Base-by-base conservation (phyloP, 2,113 vertebrate genomes). In the Gasterosteus aculeatus region DNA sequence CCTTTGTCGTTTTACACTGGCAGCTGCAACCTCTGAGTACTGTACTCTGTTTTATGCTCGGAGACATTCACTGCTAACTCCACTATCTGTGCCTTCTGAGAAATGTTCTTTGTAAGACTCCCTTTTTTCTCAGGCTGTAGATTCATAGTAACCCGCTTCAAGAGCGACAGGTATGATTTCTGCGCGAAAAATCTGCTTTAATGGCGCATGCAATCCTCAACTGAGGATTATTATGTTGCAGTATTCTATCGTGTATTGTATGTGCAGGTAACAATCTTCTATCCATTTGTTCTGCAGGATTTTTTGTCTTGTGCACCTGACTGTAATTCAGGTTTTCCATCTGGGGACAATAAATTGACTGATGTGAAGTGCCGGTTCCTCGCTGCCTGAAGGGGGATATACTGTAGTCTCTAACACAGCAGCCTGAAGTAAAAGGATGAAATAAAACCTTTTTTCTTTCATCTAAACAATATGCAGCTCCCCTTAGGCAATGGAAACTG, bases 21-120 rank as follows among this genome's bases (percentile, higher is more conserved):
- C 53, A 53, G 64, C 39, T 68, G 18, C 60, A 72, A 61, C 42
- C 57, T 87, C 42, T 73, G 77, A 77, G 60, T 47, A 51, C 68
- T 41, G 47, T 56, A 38, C 59, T 31, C 39, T 56, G 29, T 18
- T 78, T 77, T 69, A 70, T 63, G 38, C 22, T 29, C 5, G 61
- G 67, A 58, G 67, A 75, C 71, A 35, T 72, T 81, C 72, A 64
- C 69, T n/a, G 67, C 79, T 58, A 54, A 51, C 42, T 33, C 7
- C n/a, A 29, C 69, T 64, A 64, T 72, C 58, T 44, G 44, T 53
- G 76, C 81, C 70, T 67, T 63, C 77, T 68, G 73, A 75, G 47
- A 89, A 73, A 66, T 63, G 78, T 59, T 46, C 19, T 69, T 68
- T 69, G 47, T 67, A 66, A 69, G 46, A 82, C 53, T 81, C 26